Evolutionary conservation across 2,888 invertebrate species (phyloP).

Genomic region (Apamea sordens): DNA sequence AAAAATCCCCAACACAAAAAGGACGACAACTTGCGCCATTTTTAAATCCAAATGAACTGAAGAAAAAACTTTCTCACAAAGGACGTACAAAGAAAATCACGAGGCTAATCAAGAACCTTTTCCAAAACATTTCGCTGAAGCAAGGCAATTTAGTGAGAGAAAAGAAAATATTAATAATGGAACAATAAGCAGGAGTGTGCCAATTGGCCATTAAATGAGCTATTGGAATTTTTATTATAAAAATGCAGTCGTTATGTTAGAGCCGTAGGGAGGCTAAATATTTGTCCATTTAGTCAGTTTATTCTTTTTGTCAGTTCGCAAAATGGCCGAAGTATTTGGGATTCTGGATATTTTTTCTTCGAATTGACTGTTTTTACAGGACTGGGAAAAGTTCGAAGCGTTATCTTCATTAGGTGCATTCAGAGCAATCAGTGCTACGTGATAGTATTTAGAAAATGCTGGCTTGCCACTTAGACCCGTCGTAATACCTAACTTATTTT

Average conservation of each 20-base stretch:
- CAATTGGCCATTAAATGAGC: slow-evolving; percentile 62
- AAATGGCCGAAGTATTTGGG: slow-evolving; percentile 15
- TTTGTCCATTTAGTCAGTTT: slow-evolving; percentile 45
- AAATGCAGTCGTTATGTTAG: slow-evolving; percentile 48
- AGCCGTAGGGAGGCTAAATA: slow-evolving; percentile 41
- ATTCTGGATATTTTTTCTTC: slow-evolving; percentile 4
- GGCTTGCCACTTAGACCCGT: slow-evolving; percentile 19
- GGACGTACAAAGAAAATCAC: slow-evolving; percentile 72
- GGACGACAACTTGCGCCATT: slow-evolving; percentile 50
- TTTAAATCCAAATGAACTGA: slow-evolving; percentile 66
- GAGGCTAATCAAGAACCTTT: slow-evolving; percentile 74
- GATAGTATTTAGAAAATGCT: slow-evolving; percentile 44
- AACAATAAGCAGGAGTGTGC: slow-evolving; percentile 64
- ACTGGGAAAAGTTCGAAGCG: slow-evolving; percentile 10
- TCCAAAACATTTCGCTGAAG: slow-evolving; percentile 71
- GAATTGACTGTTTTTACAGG: slow-evolving; percentile 31
- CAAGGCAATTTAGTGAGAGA: slow-evolving; percentile 67
- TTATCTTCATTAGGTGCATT: slow-evolving; percentile 48
- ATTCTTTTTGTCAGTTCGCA: slow-evolving; percentile 36
- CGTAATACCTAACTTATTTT: slow-evolving; percentile 12
- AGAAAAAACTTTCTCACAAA: slow-evolving; percentile 65
- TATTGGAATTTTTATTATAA: slow-evolving; percentile 53
- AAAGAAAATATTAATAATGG: slow-evolving; percentile 71
- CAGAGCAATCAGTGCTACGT: slow-evolving; percentile 37
- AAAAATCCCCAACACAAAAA: slow-evolving; percentile 57